Percentiles rank a stretch among this genome's conserved stretches.
phyloP scores from a whole-genome alignment of 1,140 invertebrate genomes.

The Zaprionus taronus region DNA sequence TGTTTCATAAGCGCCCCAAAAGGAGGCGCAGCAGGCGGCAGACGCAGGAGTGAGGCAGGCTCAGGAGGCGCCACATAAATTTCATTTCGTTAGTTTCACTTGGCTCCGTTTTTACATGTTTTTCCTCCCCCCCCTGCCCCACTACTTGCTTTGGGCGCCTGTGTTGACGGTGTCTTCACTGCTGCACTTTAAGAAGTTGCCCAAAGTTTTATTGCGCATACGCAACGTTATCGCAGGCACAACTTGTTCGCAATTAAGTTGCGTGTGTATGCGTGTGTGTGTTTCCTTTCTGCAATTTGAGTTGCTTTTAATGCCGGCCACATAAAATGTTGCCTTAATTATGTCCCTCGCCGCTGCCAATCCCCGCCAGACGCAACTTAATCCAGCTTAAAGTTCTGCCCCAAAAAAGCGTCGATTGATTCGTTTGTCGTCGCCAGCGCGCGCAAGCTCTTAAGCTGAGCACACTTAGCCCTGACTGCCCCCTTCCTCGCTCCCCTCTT shows the following conservation, averaged over 20 bases:
- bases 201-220: conserved; percentile 70
- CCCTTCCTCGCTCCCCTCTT: no score
- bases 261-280: conserved; percentile 2
- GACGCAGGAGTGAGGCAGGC: background rate
- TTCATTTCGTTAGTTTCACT: conserved; percentile 71
- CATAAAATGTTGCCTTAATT: conserved; percentile 7
- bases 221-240: conserved; percentile 34
- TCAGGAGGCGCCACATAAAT: conserved; percentile 54
- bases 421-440: conserved; percentile 17
- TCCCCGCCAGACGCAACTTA: background rate
- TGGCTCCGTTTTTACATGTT: conserved; percentile 19
- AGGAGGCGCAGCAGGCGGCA: background rate
- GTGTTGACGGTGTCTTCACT: no score
- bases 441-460: background rate
- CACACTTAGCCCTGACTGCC: background rate
- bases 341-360: background rate
- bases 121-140: background rate
- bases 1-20: conserved; percentile 11
- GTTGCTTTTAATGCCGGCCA: background rate
- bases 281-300: conserved; percentile 3
- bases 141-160: background rate
- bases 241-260: conserved; percentile 60
- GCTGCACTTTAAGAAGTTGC: conserved; percentile 28
- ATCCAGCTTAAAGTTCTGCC: background rate
- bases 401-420: conserved; percentile 21